A percentile compares a stretch with the other conserved stretches of the same genome.
These are phyloP conservation scores for Drosophila neocordata DNA, from an alignment of 1,140 invertebrate genomes.

Conservation along the genomic window DNA sequence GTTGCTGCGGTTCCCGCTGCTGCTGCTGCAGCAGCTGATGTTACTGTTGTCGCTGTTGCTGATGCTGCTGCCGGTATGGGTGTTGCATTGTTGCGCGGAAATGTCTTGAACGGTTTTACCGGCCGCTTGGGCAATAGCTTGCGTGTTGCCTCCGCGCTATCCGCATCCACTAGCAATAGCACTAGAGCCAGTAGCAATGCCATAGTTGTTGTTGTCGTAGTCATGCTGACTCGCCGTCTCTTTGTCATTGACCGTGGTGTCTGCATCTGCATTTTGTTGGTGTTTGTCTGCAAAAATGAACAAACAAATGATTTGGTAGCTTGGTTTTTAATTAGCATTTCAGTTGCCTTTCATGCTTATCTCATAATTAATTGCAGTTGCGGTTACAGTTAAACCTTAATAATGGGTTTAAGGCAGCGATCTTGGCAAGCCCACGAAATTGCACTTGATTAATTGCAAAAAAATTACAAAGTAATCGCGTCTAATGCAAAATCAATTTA, in stretches of 20 bases:
- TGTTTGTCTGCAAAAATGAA: slow-evolving; percentile 35
- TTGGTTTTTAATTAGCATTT: slow-evolving; percentile 76
- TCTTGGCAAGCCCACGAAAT: slow-evolving; percentile 61
- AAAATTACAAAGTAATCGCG: slow-evolving; percentile 48
- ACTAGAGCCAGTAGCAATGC: slow-evolving; percentile 42
- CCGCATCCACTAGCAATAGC: slow-evolving; percentile 52
- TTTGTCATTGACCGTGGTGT: slow-evolving; percentile 71
- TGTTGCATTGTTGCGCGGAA: slow-evolving; percentile 70
- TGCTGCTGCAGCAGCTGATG: slow-evolving; percentile 43
- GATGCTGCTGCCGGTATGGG: slow-evolving; percentile 45
- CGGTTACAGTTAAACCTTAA: slow-evolving; percentile 74
- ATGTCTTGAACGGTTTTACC: slow-evolving; percentile 80
- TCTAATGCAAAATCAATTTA: slow-evolving; percentile 73
- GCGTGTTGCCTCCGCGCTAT: slow-evolving; percentile 63
- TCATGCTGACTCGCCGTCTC: slow-evolving; percentile 66
- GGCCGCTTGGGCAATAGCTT: slow-evolving; percentile 67
- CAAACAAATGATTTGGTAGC: slow-evolving; percentile 59
- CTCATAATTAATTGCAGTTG: slow-evolving; percentile 69
- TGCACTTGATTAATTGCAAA: slow-evolving; percentile 66
- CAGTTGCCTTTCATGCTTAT: slow-evolving; percentile 62
- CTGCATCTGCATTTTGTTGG: slow-evolving; percentile 48
- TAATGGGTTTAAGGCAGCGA: slow-evolving; percentile 62
- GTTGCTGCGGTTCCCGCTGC: slow-evolving; percentile 47
- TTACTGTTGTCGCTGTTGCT: slow-evolving; percentile 47
- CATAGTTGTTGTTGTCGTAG: slow-evolving; percentile 35